Percentiles rank a stretch among this genome's conserved stretches.
These are phyloP conservation scores for Herminia tarsipennalis DNA, from an alignment of 2,888 invertebrate genomes.

Conservation along the genomic window DNA sequence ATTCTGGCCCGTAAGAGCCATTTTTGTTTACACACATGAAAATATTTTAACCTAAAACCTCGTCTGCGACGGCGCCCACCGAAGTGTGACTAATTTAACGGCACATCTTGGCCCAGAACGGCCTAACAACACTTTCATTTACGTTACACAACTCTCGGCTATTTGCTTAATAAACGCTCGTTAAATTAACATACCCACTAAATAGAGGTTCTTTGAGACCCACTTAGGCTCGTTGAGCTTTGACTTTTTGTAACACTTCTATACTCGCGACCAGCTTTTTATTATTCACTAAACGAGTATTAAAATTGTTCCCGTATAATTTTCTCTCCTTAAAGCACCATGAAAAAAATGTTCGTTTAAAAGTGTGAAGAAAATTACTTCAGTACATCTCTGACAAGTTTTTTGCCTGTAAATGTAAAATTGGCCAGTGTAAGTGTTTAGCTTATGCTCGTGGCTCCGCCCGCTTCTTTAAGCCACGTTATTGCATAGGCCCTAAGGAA, in stretches of 20 bases:
- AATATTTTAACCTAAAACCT: conserved; percentile 46
- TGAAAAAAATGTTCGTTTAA: too few species aligned
- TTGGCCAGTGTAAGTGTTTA: too few species aligned
- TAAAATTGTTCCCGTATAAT: too few species aligned
- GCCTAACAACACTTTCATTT: conserved; percentile 58
- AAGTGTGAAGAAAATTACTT: too few species aligned
- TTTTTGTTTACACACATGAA: conserved; percentile 47
- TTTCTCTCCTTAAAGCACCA: too few species aligned
- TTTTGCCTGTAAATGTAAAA: too few species aligned
- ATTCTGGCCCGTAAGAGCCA: conserved; percentile 40
- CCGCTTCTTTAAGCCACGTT: too few species aligned
- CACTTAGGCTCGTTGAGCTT: conserved; percentile 33
- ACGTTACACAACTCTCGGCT: conserved; percentile 55
- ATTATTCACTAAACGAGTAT: conserved; percentile 22
- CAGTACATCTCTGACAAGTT: too few species aligned
- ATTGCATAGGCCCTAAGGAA: too few species aligned
- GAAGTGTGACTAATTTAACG: conserved; percentile 50
- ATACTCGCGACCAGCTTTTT: conserved; percentile 17
- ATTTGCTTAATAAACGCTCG: conserved; percentile 61
- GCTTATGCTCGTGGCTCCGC: too few species aligned
- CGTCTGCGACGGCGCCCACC: conserved; percentile 32
- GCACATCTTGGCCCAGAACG: conserved; percentile 42
- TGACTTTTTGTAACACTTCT: conserved; percentile 33
- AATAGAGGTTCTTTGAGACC: conserved; percentile 49
- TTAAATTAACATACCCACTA: conserved; percentile 58